Percentiles rank a stretch among this genome's conserved stretches.
phyloP scores from a whole-genome alignment of 2,797 vertebrate genomes.

The Zenarchopterus dispar region DNA sequence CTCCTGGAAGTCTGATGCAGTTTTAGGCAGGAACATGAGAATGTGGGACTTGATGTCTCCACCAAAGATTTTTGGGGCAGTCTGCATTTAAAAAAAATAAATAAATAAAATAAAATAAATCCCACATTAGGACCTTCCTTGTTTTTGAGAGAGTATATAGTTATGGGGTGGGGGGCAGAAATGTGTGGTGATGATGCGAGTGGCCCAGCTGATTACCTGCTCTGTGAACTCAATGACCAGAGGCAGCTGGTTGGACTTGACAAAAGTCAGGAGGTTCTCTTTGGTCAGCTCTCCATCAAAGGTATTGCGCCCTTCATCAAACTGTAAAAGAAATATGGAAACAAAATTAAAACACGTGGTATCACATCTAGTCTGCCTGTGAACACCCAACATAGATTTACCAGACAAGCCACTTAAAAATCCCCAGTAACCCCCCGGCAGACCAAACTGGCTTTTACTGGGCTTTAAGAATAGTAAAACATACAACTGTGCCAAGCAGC shows the following conservation, averaged over 20 bases:
- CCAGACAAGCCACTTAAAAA: conserved; percentile 32
- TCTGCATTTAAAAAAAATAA: conserved; percentile 80
- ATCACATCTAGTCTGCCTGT: conserved; percentile 45
- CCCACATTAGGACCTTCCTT: background rate
- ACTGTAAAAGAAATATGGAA: conserved; percentile 79
- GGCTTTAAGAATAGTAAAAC: conserved; percentile 62
- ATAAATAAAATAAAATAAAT: too few relatives aligned
- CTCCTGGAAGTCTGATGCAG: conserved; percentile 85
- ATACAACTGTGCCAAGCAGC: conserved; percentile 32
- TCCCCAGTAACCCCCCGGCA: conserved; percentile 15
- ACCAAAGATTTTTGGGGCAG: conserved; percentile 98
- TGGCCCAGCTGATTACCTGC: conserved; percentile 82
- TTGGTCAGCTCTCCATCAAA: conserved; percentile 93
- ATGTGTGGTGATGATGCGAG: too few relatives aligned
- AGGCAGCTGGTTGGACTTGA: conserved; percentile 95
- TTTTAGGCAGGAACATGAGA: conserved; percentile 94
- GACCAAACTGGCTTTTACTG: conserved; percentile 35
- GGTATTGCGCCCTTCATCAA: conserved; percentile 95
- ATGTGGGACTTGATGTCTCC: conserved; percentile 99
- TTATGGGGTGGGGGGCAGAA: too few relatives aligned
- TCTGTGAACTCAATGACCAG: conserved; percentile 99
- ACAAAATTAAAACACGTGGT: conserved; percentile 20
- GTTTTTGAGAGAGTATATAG: background rate
- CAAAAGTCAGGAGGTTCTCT: conserved; percentile 88
- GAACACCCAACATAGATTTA: conserved; percentile 60